Evolutionary conservation across 2,888 invertebrate genomes (phyloP).

Genomic region (Herminia tarsipennalis): DNA sequence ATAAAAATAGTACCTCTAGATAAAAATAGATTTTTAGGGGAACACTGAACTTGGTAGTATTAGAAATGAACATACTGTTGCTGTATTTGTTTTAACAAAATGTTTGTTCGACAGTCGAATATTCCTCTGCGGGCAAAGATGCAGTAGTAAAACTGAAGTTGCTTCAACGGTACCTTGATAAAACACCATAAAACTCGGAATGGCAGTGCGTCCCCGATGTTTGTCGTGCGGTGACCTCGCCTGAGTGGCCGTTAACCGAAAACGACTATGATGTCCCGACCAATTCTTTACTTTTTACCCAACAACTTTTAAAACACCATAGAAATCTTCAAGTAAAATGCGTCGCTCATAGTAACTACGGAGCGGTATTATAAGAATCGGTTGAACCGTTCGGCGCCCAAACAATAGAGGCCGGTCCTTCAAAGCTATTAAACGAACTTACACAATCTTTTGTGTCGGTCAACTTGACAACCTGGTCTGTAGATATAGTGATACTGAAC

Average conservation of each 20-base stretch:
- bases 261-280: conserved; percentile 55
- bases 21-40: conserved; percentile 47
- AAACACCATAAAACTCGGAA: conserved; percentile 70
- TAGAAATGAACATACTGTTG: conserved; percentile 15
- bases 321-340: conserved; percentile 15
- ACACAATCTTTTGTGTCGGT: conserved; percentile 54
- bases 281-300: conserved; percentile 45
- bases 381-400: conserved; percentile 35
- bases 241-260: conserved; percentile 64
- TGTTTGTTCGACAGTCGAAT: conserved; percentile 26
- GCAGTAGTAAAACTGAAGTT: conserved; percentile 62
- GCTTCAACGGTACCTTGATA: conserved; percentile 69
- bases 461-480: conserved; percentile 38
- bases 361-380: conserved; percentile 41
- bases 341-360: conserved; percentile 33
- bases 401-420: conserved; percentile 53
- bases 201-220: conserved; percentile 56
- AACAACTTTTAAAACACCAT: conserved; percentile 38
- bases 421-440: conserved; percentile 52
- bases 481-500: conserved; percentile 37
- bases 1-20: conserved; percentile 47
- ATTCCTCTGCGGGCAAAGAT: conserved; percentile 29
- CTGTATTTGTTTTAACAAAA: conserved; percentile 17
- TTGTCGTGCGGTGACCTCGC: conserved; percentile 69
- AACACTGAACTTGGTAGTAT: conserved; percentile 33